Evolutionary conservation across 1,140 invertebrate species (phyloP), one percentile per base, ranked within the genome.

Genomic region (Nylanderia fulva): DNA sequence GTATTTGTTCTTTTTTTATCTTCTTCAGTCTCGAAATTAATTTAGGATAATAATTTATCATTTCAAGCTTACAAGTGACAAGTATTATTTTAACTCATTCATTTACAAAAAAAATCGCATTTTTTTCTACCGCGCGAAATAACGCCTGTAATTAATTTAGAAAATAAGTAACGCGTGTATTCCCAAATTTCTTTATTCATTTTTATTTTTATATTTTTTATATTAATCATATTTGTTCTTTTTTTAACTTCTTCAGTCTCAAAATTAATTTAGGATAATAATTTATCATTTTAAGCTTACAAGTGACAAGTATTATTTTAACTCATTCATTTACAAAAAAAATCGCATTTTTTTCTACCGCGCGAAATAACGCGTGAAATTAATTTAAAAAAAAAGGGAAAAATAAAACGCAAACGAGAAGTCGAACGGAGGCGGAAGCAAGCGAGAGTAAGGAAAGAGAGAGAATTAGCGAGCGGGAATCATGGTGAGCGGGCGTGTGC

Each of bases 401-500:
- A 42, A 48, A 29, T 27, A 36, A 61, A 11, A 8, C 29, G 11
- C 33, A 33, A 21, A 0, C 42, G 27, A 69, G 48, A 60, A 56
- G 71, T 24, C 45, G 27, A 42, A 85, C n/a, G 45, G 56, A 82
- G n/a, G 29, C 13, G 27, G 45, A 77, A 74, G 56, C 60, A 27
- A 54, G 72, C 21, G 27, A 24, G 56, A 56, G 27, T 54, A 48
- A 77, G 29, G 68, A 48, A 74, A 69, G 58, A 72, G 82, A 86
- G 60, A 13, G 72, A 52, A 68, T 63, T 18, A 5, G 33, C 21
- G 74, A 18, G 52, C 42, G 61, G 52, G 69, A 29, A 90, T 88
- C 88, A 84, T 90, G 87, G 83, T 80, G 90, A 89, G 89, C 83
- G 76, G 87, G 90, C 88, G 90, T 91, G 89, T 84, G 90, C 89